Percentiles rank a stretch among this genome's conserved stretches.
Conservation (phyloP, 2,113 vertebrate species). For the Rynchops niger region DNA sequence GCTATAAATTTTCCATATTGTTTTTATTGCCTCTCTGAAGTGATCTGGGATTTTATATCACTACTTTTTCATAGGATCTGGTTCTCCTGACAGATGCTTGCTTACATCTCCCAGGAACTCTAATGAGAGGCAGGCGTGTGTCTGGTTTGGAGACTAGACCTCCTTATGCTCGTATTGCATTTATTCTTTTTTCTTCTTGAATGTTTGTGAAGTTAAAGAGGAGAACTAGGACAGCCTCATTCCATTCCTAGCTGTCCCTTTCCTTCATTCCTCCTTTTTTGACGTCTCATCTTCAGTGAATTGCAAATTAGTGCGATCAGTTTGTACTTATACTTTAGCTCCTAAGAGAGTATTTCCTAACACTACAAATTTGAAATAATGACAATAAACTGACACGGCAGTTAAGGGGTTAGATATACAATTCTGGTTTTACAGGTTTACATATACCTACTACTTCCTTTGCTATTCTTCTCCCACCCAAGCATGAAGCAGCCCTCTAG, state of each 20-base stretch:
- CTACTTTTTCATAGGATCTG: not conserved
- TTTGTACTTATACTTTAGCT: not conserved
- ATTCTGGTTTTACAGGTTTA: not conserved
- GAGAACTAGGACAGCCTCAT: not conserved
- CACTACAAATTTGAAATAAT: not conserved
- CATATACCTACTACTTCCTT: not conserved
- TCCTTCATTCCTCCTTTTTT: not conserved
- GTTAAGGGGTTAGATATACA: not conserved
- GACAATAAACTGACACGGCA: not conserved
- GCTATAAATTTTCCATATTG: conserved; percentile 48
- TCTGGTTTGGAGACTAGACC: not conserved
- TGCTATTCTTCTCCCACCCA: not conserved
- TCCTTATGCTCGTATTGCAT: not conserved
- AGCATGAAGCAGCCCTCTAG: not conserved
- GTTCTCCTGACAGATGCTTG: conserved; percentile 24
- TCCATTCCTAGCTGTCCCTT: not conserved
- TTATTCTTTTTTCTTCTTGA: not conserved
- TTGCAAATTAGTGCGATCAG: not conserved
- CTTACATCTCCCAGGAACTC: conserved; percentile 29
- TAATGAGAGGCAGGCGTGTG: conserved; percentile 29
- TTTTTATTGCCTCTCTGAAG: conserved; percentile 52
- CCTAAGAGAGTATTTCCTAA: not conserved
- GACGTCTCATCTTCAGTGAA: accelerated
- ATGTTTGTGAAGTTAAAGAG: accelerated
- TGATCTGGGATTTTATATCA: conserved; percentile 27